Evolutionary conservation across 2,113 vertebrate genomes (phyloP).

Genomic region (Mobula hypostoma): DNA sequence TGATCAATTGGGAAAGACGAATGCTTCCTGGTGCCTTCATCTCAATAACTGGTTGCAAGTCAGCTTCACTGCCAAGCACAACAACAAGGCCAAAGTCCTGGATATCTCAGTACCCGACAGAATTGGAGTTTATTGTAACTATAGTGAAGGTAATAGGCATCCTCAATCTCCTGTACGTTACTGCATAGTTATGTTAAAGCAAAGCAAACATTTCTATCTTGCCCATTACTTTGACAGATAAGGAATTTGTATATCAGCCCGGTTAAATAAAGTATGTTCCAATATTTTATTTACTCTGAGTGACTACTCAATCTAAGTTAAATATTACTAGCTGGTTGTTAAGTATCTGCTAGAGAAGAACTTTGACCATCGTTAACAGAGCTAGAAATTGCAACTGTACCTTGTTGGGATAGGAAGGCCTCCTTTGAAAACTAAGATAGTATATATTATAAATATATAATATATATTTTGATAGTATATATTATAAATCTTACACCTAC

Average conservation of each 20-base stretch:
- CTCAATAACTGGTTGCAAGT: conserved; percentile 96
- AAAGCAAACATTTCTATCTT: not conserved
- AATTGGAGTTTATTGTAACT: conserved; percentile 84
- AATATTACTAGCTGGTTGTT: not conserved
- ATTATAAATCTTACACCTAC: not conserved
- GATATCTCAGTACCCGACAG: conserved; percentile 77
- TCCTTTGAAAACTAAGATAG: not conserved
- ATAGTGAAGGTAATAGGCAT: conserved; percentile 69
- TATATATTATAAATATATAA: not conserved
- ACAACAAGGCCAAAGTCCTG: conserved; percentile 85
- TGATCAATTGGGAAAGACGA: conserved; percentile 84
- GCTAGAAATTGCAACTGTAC: not conserved
- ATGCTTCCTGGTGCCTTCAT: conserved; percentile 87
- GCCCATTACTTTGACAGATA: not conserved
- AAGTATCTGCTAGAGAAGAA: not conserved
- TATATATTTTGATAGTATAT: no score
- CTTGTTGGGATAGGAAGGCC: not conserved
- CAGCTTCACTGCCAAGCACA: conserved; percentile 91
- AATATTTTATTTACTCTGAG: not conserved
- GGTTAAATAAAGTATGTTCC: not conserved
- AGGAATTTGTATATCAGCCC: not conserved
- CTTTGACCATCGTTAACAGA: not conserved
- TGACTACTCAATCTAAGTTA: not conserved
- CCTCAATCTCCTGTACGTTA: not conserved
- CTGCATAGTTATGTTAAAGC: not conserved